Evolutionary conservation across 2,113 vertebrate species (phyloP).

Genomic region (Megalops atlanticus): DNA sequence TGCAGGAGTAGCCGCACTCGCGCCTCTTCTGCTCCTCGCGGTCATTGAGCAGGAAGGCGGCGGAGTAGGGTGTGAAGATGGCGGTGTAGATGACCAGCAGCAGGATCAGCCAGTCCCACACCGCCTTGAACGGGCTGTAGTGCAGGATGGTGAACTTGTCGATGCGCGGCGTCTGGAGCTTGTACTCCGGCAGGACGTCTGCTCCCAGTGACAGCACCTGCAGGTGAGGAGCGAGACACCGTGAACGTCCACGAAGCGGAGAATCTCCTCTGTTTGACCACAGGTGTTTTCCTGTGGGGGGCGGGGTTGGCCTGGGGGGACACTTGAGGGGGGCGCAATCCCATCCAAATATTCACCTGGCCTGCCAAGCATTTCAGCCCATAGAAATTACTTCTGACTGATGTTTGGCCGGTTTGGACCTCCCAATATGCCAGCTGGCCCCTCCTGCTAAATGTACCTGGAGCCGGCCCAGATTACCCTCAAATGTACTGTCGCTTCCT

Average conservation of each 20-base stretch:
- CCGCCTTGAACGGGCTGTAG: slow-evolving; percentile 98
- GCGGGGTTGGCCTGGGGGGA: too few species aligned
- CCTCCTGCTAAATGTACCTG: too few species aligned
- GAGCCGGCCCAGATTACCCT: too few species aligned
- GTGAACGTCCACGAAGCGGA: background rate
- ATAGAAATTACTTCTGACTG: too few species aligned
- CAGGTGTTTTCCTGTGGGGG: too few species aligned
- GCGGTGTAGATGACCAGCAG: slow-evolving; percentile 96
- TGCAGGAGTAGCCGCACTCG: slow-evolving; percentile 96
- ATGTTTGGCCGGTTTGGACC: too few species aligned
- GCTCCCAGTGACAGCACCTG: slow-evolving; percentile 96
- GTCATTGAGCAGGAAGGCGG: slow-evolving; percentile 97
- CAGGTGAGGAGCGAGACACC: background rate
- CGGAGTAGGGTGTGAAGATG: slow-evolving; percentile 97
- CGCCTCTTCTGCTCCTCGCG: slow-evolving; percentile 87
- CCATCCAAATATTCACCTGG: too few species aligned
- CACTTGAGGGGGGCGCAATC: too few species aligned
- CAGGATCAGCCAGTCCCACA: slow-evolving; percentile 99
- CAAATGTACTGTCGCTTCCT: background rate
- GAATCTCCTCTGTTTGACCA: too few species aligned
- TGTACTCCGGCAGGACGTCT: slow-evolving; percentile 95
- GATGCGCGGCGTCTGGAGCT: slow-evolving; percentile 92
- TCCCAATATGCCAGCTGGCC: too few species aligned
- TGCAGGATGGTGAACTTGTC: slow-evolving; percentile 97
- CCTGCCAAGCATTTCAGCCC: too few species aligned